These are phyloP conservation scores for Pollenia amentaria DNA, from an alignment of 2,888 invertebrate genomes.

Conservation along the genomic window DNA sequence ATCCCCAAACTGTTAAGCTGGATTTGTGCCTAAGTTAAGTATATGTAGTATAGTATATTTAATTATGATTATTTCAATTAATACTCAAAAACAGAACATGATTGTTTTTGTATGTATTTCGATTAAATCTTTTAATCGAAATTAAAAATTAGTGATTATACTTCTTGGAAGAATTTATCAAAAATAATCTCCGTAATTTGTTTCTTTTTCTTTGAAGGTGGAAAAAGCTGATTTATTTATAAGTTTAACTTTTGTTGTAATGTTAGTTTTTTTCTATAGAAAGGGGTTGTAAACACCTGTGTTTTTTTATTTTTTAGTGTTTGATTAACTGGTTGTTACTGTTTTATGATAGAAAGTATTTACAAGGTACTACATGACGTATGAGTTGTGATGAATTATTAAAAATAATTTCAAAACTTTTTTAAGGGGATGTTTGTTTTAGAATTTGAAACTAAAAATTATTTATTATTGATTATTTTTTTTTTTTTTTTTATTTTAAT, in stretches of 20 bases:
- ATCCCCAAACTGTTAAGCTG: no score
- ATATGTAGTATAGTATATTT: no score
- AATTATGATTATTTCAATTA: no score
- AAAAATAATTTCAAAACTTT: not conserved
- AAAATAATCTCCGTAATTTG: not conserved
- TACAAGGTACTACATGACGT: slow-evolving; percentile 48
- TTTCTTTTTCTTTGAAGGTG: not conserved
- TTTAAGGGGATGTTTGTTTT: no score
- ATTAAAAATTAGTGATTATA: no score
- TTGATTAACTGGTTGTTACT: slow-evolving; percentile 2
- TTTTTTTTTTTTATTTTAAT: not conserved
- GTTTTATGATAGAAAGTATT: slow-evolving; percentile 5
- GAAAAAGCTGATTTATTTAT: no score
- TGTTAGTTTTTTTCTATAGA: not conserved
- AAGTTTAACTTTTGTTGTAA: not conserved
- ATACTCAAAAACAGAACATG: no score
- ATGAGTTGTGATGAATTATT: slow-evolving; percentile 52
- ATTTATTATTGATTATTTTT: not conserved
- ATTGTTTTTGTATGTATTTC: no score
- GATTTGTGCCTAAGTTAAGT: no score
- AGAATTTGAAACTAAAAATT: no score
- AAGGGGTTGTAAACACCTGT: slow-evolving; percentile 1
- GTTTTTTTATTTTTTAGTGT: not conserved
- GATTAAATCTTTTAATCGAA: no score
- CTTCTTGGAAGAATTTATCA: not conserved